These are phyloP conservation scores for Diadegma fenestrale DNA, from an alignment of 2,888 invertebrate genomes.

Conservation along the genomic window DNA sequence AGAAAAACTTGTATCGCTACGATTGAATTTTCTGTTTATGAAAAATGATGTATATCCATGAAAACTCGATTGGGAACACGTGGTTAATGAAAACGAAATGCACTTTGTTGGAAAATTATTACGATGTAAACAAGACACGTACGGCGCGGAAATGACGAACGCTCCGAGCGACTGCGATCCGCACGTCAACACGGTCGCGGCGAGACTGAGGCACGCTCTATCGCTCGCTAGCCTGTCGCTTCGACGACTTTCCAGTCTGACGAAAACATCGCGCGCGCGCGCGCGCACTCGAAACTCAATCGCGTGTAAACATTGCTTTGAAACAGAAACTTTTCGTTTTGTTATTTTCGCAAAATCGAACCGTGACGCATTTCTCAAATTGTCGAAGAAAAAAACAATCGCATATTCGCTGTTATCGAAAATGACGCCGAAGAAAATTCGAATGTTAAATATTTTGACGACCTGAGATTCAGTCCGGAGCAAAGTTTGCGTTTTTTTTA, in stretches of 20 bases:
- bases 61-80: neutral
- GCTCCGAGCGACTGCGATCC: neutral
- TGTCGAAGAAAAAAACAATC: neutral
- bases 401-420: neutral
- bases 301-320: neutral
- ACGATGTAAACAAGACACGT: neutral
- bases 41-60: neutral
- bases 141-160: neutral
- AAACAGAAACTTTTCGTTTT: neutral
- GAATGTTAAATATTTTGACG: too few species aligned
- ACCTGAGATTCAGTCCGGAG: too few species aligned
- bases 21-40: neutral
- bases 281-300: neutral
- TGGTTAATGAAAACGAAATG: neutral
- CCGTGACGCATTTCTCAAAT: neutral
- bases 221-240: constrained; percentile 1
- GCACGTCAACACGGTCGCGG: constrained; percentile 11
- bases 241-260: constrained; percentile 1
- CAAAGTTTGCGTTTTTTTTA: neutral
- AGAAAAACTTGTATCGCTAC: neutral
- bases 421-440: neutral
- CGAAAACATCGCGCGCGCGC: neutral
- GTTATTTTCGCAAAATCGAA: neutral
- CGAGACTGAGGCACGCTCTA: neutral
- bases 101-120: neutral